Percentiles rank a stretch among this genome's conserved stretches.
Evolutionary conservation across 2,888 invertebrate genomes (phyloP).

Genomic region (Sisyra nigra): DNA sequence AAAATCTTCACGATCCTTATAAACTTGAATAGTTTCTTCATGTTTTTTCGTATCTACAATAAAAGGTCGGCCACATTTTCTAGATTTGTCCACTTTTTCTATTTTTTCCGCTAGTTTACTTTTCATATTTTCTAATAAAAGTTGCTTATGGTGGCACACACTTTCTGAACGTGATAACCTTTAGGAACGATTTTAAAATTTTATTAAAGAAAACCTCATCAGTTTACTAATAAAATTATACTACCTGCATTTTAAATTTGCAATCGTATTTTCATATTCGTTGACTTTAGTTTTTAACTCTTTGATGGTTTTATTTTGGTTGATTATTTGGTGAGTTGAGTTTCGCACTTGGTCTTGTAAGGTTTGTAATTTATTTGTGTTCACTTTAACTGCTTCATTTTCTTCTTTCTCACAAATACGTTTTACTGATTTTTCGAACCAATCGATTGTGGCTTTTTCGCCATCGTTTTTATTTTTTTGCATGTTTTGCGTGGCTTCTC

Average conservation of each 20-base stretch:
- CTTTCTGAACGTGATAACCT: neutral
- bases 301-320: neutral
- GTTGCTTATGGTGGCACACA: neutral
- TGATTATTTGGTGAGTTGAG: neutral
- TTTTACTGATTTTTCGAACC: neutral
- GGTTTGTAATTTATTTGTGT: neutral
- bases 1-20: neutral
- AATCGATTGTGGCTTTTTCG: neutral
- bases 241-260: slow-evolving; percentile 1
- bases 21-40: neutral
- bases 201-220: neutral
- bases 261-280: neutral
- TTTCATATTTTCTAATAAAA: neutral
- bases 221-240: no score
- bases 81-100: neutral
- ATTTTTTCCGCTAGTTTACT: neutral
- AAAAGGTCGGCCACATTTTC: neutral
- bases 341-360: neutral
- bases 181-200: neutral
- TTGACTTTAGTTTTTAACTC: neutral
- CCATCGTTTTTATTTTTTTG: neutral
- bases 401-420: neutral
- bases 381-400: neutral
- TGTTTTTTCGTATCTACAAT: neutral
- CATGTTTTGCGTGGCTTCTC: neutral